Evolutionary conservation across 2,888 invertebrate species (phyloP), one percentile per base, ranked within the genome.

Genomic region (Drosophila maculinotata): DNA sequence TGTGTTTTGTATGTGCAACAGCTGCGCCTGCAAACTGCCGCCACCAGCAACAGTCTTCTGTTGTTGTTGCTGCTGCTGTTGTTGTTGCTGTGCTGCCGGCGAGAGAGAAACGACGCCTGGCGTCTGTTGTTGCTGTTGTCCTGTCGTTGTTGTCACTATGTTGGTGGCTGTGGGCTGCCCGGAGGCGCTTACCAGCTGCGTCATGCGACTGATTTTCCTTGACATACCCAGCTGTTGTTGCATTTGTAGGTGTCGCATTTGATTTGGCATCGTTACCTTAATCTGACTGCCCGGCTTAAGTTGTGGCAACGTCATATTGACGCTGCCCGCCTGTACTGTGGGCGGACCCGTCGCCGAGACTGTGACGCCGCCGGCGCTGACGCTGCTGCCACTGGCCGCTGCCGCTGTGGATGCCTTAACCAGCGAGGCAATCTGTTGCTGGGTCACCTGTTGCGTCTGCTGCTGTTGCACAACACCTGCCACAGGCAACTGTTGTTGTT

Each of bases 1-100:
- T 2, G 94, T 93, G 45, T 94, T 93, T 79, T 95, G 95, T 3
- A 96, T 95, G 38, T 90, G 90, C 48, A 96, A 94, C 62, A 96
- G 91, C 78, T 95, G 95, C 0, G 95, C 93, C 9, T 95, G 93
- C 20, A 94, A 94, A 4, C 93, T 93, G 15, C 87, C 94, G 3
- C 93, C 93, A 2, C 84, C 69, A 0, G 69, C 47, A 1, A 68
- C 45, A 1, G 90, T 90, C 75, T 92, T 92, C 38, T 78, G 78
- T 31, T 86, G 71, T 15, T 76, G 76, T 14, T 78, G 79, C 9
- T 83, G 79, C 12, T 76, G 76, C 17, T 76, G 79, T 12, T 81
- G 78, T 1, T 76, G 76, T 23, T 80, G 76, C 9, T 81, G 79
- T 1, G 52, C 45, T 2, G 70, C 64, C 12, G 70, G 58, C 26